Evolutionary conservation across 2,888 invertebrate genomes (phyloP).

Genomic region (Autographa gamma): DNA sequence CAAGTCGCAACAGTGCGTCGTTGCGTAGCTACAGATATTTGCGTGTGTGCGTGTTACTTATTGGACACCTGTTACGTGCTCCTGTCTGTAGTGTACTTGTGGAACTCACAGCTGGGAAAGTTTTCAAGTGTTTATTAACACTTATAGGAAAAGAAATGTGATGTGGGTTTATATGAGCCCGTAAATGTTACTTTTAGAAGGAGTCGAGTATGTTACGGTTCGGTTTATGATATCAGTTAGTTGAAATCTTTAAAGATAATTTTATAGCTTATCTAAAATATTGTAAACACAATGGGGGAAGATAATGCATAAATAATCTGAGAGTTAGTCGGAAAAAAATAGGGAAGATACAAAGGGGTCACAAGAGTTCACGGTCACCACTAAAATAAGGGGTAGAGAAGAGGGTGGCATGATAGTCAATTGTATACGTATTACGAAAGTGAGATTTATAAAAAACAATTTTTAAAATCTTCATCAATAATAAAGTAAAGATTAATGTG

Average conservation of each 20-base stretch:
- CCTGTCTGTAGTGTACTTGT: conserved; percentile 11
- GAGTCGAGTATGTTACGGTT: not conserved
- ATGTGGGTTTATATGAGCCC: not conserved
- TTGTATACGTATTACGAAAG: not conserved
- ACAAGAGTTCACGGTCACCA: not conserved
- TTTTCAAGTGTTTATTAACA: not conserved
- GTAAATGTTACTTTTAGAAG: not conserved
- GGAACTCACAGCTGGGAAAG: conserved; percentile 23
- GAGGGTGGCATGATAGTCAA: not conserved
- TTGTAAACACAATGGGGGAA: not conserved
- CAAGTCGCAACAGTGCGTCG: conserved; percentile 41
- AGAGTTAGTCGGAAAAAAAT: not conserved
- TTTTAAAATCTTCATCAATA: too few species aligned
- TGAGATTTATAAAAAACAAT: too few species aligned
- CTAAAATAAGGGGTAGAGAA: not conserved
- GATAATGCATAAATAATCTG: not conserved
- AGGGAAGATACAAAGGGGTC: not conserved
- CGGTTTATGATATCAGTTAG: not conserved
- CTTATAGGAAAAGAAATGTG: conserved; percentile 16
- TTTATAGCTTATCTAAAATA: not conserved
- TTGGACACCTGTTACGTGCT: conserved; percentile 62
- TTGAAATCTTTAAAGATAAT: not conserved
- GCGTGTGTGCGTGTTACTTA: conserved; percentile 62
- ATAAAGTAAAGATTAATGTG: too few species aligned
- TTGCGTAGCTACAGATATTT: conserved; percentile 44